Conservation (phyloP, 2,888 invertebrate species). For the Coenonympha glycerion region DNA sequence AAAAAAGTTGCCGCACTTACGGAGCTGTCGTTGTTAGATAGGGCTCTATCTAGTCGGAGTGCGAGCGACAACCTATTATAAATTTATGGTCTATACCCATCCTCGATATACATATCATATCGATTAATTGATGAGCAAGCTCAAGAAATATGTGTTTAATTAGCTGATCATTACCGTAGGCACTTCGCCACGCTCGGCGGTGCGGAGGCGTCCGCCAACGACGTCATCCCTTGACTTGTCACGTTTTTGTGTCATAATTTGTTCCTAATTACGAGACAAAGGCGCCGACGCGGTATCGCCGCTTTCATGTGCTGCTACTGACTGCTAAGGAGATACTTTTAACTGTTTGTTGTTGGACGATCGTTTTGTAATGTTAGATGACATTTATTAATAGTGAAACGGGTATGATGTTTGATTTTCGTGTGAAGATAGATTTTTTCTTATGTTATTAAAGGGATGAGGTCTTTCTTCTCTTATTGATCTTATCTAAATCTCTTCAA, state of each 20-base stretch:
- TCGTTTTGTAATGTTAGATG: no score
- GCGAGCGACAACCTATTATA: no score
- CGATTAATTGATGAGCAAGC: neutral
- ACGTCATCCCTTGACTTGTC: slow-evolving; percentile 3
- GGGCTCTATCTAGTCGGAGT: no score
- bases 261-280: slow-evolving; percentile 31
- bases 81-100: no score
- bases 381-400: neutral
- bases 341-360: slow-evolving; percentile 3
- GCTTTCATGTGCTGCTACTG: slow-evolving; percentile 1
- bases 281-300: slow-evolving; percentile 12
- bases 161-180: slow-evolving; percentile 25
- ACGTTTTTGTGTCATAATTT: slow-evolving; percentile 28
- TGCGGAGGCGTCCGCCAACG: neutral
- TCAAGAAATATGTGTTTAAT: slow-evolving; percentile 26
- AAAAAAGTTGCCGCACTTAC: no score
- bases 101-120: no score
- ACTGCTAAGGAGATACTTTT: neutral
- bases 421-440: no score
- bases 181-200: slow-evolving; percentile 8
- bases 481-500: no score
- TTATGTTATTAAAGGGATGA: no score
- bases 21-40: no score
- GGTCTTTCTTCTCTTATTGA: no score
- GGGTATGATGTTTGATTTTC: no score